A percentile compares a stretch with the other conserved stretches of the same genome.
phyloP scores from a whole-genome alignment of 2,888 invertebrate genomes.

The Oscheius myriophilus region DNA sequence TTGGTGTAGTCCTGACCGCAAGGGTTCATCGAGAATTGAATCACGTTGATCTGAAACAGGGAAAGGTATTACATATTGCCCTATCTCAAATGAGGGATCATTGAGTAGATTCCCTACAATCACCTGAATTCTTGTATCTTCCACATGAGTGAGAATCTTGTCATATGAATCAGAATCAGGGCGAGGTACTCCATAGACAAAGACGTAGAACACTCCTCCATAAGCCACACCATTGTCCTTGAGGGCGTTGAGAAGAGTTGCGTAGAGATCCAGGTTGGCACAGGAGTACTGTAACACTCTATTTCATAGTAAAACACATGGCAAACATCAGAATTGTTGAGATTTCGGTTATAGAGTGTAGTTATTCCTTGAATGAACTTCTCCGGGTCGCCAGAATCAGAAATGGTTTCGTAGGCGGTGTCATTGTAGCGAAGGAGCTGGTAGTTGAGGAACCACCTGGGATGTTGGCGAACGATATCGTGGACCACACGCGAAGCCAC shows the following conservation, averaged over 20 bases:
- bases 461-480: conserved; percentile 46
- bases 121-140: conserved; percentile 42
- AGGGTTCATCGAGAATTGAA: conserved; percentile 49
- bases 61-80: not conserved
- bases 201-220: conserved; percentile 52
- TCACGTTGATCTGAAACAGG: conserved; percentile 47
- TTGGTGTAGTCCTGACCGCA: conserved; percentile 47
- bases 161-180: conserved; percentile 37
- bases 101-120: no score
- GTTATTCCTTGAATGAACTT: conserved; percentile 25
- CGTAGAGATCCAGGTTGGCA: conserved; percentile 37
- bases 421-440: conserved; percentile 49
- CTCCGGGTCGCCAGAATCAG: conserved; percentile 13
- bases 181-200: conserved; percentile 45
- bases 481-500: conserved; percentile 41
- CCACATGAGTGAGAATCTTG: conserved; percentile 41
- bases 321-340: conserved; percentile 26
- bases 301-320: not conserved
- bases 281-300: conserved; percentile 38
- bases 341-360: conserved; percentile 16
- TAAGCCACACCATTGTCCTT: conserved; percentile 23
- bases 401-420: conserved; percentile 19
- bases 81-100: not conserved
- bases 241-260: conserved; percentile 33
- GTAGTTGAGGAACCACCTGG: conserved; percentile 45